phyloP scores from a whole-genome alignment of 1,140 invertebrate species.

The Phymorhynchus buccinoides region DNA sequence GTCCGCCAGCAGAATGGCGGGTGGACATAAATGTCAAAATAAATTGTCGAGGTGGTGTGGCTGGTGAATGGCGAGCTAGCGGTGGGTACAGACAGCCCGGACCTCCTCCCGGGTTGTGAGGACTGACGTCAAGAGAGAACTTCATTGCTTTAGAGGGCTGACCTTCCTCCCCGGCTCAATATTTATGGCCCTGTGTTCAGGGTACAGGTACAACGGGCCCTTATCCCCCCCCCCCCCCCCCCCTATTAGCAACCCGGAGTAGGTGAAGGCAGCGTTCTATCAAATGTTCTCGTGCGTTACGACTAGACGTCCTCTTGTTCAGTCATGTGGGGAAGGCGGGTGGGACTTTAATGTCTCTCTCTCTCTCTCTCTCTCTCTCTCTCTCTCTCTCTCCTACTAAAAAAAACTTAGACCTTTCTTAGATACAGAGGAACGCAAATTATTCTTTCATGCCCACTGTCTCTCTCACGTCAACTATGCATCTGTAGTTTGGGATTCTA shows the following conservation, averaged over 20 bases:
- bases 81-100: background rate
- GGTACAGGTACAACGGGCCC: background rate
- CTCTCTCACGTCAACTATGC: too few relatives aligned
- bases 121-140: slow-evolving; percentile 2
- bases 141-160: slow-evolving; percentile 1
- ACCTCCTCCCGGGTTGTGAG: background rate
- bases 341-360: background rate
- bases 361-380: too few relatives aligned
- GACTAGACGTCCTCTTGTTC: background rate
- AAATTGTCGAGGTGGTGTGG: background rate
- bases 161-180: background rate
- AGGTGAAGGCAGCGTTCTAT: background rate
- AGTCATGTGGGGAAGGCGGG: background rate
- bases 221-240: background rate
- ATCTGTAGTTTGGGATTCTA: too few relatives aligned
- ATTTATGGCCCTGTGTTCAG: background rate
- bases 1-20: background rate
- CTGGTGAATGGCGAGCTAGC: background rate
- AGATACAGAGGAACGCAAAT: too few relatives aligned
- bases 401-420: too few relatives aligned
- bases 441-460: too few relatives aligned
- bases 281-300: too few relatives aligned
- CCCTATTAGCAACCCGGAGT: background rate
- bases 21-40: slow-evolving; percentile 18
- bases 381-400: too few relatives aligned